Percentiles rank a stretch among this genome's conserved stretches.
phyloP scores from a whole-genome alignment of 2,888 invertebrate genomes.

The Drosophila maculinotata region DNA sequence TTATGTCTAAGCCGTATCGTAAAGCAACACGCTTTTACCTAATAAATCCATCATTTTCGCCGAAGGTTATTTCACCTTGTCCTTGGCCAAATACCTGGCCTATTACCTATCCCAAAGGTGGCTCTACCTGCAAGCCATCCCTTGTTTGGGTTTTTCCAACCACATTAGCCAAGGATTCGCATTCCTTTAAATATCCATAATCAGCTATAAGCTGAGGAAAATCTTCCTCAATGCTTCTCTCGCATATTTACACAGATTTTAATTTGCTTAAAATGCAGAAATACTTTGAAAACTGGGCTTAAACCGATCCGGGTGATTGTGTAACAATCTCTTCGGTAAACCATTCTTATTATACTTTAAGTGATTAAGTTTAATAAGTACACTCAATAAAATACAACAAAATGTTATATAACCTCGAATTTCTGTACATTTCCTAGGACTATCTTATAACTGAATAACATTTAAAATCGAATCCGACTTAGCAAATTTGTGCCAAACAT shows the following conservation, averaged over 20 bases:
- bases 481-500: too few relatives aligned
- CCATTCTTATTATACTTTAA: slow-evolving; percentile 3
- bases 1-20: slow-evolving; percentile 59
- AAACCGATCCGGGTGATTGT: not conserved
- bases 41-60: slow-evolving; percentile 65
- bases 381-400: too few relatives aligned
- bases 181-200: slow-evolving; percentile 34
- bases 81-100: slow-evolving; percentile 21
- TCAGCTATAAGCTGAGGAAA: slow-evolving; percentile 32
- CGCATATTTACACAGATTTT: slow-evolving; percentile 54
- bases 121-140: slow-evolving; percentile 34
- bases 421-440: too few relatives aligned
- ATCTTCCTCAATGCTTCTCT: slow-evolving; percentile 23
- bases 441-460: too few relatives aligned
- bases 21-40: slow-evolving; percentile 53
- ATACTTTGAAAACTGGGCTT: not conserved
- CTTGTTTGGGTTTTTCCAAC: slow-evolving; percentile 2
- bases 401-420: too few relatives aligned
- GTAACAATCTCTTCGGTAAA: slow-evolving; percentile 11
- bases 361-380: too few relatives aligned
- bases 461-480: too few relatives aligned
- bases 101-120: too few relatives aligned
- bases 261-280: slow-evolving; percentile 33
- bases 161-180: slow-evolving; percentile 2
- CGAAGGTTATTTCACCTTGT: slow-evolving; percentile 30